These are phyloP conservation scores for Cotesia vestalis DNA, from an alignment of 1,140 invertebrate species.

Conservation along the genomic window DNA sequence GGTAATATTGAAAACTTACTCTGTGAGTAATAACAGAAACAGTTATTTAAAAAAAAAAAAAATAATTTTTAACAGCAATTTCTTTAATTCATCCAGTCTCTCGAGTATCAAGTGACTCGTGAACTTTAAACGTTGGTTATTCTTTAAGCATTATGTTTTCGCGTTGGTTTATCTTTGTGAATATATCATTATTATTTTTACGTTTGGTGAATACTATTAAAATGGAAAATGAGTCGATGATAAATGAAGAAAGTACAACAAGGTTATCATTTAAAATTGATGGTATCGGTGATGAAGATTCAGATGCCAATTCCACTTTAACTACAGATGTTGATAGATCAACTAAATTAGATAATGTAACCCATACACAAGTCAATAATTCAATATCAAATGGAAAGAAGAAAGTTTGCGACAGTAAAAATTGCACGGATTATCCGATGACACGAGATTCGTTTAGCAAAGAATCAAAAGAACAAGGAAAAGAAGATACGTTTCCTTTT, in stretches of 20 bases:
- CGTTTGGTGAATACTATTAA: neutral
- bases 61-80: neutral
- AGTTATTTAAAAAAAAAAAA: too few species aligned
- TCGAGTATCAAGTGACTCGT: slow-evolving; percentile 2
- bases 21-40: too few species aligned
- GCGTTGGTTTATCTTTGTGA: slow-evolving; percentile 4
- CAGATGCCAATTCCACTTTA: too few species aligned
- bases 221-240: slow-evolving; percentile 1
- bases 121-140: neutral
- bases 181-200: slow-evolving; percentile 1
- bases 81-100: neutral
- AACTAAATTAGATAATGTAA: neutral
- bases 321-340: too few species aligned
- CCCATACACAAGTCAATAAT: neutral
- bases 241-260: neutral
- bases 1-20: too few species aligned
- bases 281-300: too few species aligned
- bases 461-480: too few species aligned
- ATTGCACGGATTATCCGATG: slow-evolving; percentile 14
- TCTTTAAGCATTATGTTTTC: neutral
- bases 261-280: neutral
- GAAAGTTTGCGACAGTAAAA: slow-evolving; percentile 12
- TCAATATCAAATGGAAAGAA: slow-evolving; percentile 10
- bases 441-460: neutral
- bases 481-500: slow-evolving; percentile 5